Percentiles rank a stretch among this genome's conserved stretches.
Conservation (phyloP, 2,888 invertebrate species). For the Gasteruption jaculator region DNA sequence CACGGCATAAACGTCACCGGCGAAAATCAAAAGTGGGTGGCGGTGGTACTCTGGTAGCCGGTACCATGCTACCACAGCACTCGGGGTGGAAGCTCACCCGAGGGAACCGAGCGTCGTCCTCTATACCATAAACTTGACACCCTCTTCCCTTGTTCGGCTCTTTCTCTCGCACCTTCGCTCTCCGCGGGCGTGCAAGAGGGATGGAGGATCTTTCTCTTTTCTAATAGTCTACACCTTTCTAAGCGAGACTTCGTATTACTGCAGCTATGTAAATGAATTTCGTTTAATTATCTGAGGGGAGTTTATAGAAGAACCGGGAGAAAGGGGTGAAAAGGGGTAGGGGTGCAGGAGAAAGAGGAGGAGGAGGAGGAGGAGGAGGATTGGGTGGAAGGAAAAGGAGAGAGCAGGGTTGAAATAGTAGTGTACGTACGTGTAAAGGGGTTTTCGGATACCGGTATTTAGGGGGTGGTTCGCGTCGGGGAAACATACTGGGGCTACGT, state of each 20-base stretch:
- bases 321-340: slow-evolving; percentile 24
- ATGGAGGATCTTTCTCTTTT: slow-evolving; percentile 4
- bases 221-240: slow-evolving; percentile 15
- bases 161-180: slow-evolving; percentile 6
- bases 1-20: slow-evolving; percentile 14
- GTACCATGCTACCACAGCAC: too few relatives aligned
- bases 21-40: slow-evolving; percentile 28
- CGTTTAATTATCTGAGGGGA: slow-evolving; percentile 46
- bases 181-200: too few relatives aligned
- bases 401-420: neutral
- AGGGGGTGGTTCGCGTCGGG: too few relatives aligned
- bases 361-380: neutral
- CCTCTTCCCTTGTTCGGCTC: slow-evolving; percentile 17
- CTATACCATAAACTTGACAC: slow-evolving; percentile 22
- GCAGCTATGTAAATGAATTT: slow-evolving; percentile 51
- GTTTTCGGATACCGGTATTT: too few relatives aligned
- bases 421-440: slow-evolving; percentile 12
- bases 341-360: slow-evolving; percentile 14
- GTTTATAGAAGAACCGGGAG: slow-evolving; percentile 15
- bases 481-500: too few relatives aligned
- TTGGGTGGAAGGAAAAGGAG: neutral
- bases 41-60: neutral
- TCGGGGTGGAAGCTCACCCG: too few relatives aligned
- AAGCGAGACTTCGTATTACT: slow-evolving; percentile 40
- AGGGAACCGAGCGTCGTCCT: slow-evolving; percentile 3